phyloP scores from a whole-genome alignment of 2,888 invertebrate species.

The Agrypnus murinus region DNA sequence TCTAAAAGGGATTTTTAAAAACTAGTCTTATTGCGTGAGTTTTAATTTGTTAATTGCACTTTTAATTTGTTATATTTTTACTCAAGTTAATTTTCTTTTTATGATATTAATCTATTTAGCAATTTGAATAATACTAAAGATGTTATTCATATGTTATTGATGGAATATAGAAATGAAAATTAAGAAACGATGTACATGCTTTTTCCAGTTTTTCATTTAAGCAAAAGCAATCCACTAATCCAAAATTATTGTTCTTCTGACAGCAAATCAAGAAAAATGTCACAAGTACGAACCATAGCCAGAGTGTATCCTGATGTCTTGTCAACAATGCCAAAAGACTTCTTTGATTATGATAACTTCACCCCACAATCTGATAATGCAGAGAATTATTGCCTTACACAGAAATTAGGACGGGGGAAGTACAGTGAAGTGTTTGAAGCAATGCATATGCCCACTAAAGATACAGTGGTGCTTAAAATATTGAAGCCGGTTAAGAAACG shows the following conservation, averaged over 20 bases:
- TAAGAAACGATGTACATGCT: conserved; percentile 1
- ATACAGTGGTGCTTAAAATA: conserved; percentile 68
- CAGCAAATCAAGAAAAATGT: conserved; percentile 20
- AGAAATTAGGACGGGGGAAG: conserved; percentile 69
- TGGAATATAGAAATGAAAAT: too few species aligned
- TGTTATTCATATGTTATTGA: background rate
- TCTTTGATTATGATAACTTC: conserved; percentile 67
- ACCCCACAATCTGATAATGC: conserved; percentile 63
- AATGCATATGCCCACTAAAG: conserved; percentile 62
- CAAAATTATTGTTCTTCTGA: background rate
- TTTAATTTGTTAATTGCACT: too few species aligned
- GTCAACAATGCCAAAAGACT: conserved; percentile 63
- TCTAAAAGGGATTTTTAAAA: background rate
- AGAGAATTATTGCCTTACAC: conserved; percentile 65
- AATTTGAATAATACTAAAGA: too few species aligned
- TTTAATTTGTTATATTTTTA: too few species aligned
- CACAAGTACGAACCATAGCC: conserved; percentile 61
- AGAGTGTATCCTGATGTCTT: conserved; percentile 67
- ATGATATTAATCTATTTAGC: too few species aligned
- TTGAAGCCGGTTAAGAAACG: conserved; percentile 68
- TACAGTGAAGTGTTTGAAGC: conserved; percentile 70
- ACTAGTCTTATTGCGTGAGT: too few species aligned
- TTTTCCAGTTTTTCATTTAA: conserved; percentile 4
- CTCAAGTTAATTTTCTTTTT: too few species aligned
- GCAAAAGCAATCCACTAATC: background rate